Conservation (phyloP, 2,888 invertebrate species). For the Opisthograptis luteolata region DNA sequence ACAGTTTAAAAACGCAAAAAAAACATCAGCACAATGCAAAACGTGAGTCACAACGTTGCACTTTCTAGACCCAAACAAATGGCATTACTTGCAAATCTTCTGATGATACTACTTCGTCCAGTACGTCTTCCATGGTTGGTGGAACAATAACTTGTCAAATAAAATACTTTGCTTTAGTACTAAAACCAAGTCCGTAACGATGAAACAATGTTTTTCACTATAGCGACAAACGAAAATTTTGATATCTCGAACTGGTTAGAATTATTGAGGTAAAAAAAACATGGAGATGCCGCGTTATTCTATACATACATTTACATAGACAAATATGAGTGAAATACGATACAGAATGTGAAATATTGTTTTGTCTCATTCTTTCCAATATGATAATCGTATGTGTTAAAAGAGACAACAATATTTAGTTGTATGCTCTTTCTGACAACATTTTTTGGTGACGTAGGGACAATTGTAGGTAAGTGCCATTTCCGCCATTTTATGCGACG, state of each 20-base stretch:
- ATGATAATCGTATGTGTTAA: too few species aligned
- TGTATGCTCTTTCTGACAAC: too few species aligned
- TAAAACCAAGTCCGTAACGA: conserved; percentile 26
- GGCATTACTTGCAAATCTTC: conserved; percentile 91
- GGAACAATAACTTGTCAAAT: background rate
- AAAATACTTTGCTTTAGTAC: background rate
- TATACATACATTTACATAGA: too few species aligned
- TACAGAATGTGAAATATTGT: too few species aligned
- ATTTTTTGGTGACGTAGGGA: too few species aligned
- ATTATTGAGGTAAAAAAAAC: too few species aligned
- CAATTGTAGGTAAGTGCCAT: too few species aligned
- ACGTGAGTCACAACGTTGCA: conserved; percentile 48
- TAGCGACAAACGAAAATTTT: conserved; percentile 20
- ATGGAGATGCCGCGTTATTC: too few species aligned
- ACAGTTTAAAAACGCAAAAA: conserved; percentile 54
- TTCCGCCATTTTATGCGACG: too few species aligned
- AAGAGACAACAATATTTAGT: too few species aligned
- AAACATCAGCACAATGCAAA: conserved; percentile 44
- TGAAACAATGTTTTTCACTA: background rate
- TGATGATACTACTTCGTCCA: conserved; percentile 91
- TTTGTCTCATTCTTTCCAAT: too few species aligned
- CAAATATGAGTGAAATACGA: too few species aligned
- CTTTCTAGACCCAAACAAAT: conserved; percentile 29
- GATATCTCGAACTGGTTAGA: conserved; percentile 25
- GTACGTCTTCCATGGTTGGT: conserved; percentile 89